Evolutionary conservation across 2,113 vertebrate genomes (phyloP).

Genomic region (Cygnus atratus): DNA sequence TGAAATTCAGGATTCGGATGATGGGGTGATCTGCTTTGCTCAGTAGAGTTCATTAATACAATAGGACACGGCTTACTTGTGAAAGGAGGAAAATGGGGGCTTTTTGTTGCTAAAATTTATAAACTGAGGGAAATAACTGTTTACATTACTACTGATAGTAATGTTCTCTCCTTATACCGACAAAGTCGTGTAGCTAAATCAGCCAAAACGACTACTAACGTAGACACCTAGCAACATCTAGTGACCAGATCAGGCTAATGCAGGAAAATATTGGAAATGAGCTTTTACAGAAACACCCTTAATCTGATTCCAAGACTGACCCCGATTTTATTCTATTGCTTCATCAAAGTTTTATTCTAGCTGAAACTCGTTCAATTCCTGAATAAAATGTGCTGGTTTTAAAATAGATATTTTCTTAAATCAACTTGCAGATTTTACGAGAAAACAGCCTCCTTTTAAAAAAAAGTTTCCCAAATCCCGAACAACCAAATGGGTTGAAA

Average conservation of each 20-base stretch:
- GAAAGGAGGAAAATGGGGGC: background rate
- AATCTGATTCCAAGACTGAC: background rate
- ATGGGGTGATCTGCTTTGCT: background rate
- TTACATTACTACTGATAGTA: background rate
- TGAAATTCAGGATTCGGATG: background rate
- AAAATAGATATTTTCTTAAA: background rate
- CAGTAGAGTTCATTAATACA: rapidly evolving
- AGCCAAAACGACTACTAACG: background rate
- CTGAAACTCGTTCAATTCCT: background rate
- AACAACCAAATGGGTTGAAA: background rate
- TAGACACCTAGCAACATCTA: slow-evolving; percentile 69
- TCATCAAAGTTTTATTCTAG: background rate
- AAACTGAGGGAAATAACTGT: background rate
- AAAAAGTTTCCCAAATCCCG: background rate
- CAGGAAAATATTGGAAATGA: background rate
- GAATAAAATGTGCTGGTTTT: background rate
- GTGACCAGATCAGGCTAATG: slow-evolving; percentile 33
- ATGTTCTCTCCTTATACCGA: background rate
- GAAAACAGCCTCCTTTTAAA: background rate
- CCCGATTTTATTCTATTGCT: rapidly evolving
- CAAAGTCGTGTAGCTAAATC: background rate
- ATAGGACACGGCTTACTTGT: background rate
- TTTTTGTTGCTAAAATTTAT: background rate
- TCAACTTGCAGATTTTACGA: background rate
- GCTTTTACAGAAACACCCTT: rapidly evolving